Evolutionary conservation across 2,113 vertebrate genomes (phyloP).

Genomic region (Stigmatopora nigra): DNA sequence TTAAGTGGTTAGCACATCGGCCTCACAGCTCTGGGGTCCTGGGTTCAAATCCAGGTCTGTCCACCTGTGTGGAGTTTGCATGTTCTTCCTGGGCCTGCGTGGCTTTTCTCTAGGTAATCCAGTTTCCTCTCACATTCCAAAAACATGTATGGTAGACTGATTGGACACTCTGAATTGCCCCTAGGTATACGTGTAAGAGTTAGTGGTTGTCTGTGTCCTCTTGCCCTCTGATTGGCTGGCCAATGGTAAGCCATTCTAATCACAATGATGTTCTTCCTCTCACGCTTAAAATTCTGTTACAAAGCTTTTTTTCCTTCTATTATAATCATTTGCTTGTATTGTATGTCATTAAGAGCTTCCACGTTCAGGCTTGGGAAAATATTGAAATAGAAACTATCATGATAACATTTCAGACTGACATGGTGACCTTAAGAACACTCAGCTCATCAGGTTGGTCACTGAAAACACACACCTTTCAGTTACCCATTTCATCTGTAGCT

Average conservation of each 20-base stretch:
- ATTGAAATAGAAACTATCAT: constrained; percentile 11
- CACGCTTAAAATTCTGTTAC: constrained; percentile 6
- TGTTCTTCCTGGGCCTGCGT: too few relatives aligned
- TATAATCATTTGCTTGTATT: constrained; percentile 8
- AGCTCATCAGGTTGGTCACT: constrained; percentile 4
- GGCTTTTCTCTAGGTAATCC: too few relatives aligned
- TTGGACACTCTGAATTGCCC: too few relatives aligned
- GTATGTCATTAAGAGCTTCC: constrained; percentile 18
- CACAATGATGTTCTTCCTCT: constrained; percentile 1
- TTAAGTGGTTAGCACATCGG: too few relatives aligned
- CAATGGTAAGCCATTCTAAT: constrained; percentile 21
- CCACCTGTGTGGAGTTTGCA: too few relatives aligned
- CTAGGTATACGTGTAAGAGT: too few relatives aligned
- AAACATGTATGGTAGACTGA: too few relatives aligned
- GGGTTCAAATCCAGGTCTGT: too few relatives aligned
- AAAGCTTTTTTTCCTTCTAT: constrained; percentile 7
- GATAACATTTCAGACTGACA: constrained; percentile 23
- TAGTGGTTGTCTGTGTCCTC: too few relatives aligned
- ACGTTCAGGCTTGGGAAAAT: constrained; percentile 22
- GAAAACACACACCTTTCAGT: background rate
- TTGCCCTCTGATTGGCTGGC: too few relatives aligned
- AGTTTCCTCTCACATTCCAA: too few relatives aligned
- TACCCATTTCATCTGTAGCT: background rate
- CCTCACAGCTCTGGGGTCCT: too few relatives aligned
- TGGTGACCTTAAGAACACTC: constrained; percentile 6